Percentiles rank a stretch among this genome's conserved stretches.
Evolutionary conservation across 2,113 vertebrate species (phyloP).

Genomic region (Apodemus sylvaticus): DNA sequence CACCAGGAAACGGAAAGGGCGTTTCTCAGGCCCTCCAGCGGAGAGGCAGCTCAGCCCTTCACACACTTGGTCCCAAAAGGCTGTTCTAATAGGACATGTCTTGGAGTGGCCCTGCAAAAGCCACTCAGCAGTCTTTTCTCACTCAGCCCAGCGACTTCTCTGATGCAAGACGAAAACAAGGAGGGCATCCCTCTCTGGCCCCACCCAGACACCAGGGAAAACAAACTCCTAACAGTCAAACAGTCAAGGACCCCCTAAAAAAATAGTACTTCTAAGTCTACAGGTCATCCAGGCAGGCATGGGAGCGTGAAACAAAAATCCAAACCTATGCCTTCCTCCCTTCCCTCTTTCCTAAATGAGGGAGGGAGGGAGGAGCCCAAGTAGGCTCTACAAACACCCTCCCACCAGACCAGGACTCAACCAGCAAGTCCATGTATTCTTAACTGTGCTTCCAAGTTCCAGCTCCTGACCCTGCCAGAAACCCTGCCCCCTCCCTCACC

Average conservation of each 20-base stretch:
- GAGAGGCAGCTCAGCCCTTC: constrained; percentile 39
- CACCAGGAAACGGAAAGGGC: constrained; percentile 65
- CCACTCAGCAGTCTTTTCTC: constrained; percentile 1
- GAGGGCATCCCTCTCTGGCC: neutral
- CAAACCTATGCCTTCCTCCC: neutral
- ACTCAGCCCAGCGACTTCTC: constrained; percentile 25
- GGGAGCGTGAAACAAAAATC: neutral
- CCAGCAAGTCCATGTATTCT: constrained; percentile 11
- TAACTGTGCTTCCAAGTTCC: constrained; percentile 28
- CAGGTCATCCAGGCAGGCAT: neutral
- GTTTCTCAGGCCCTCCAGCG: constrained; percentile 33
- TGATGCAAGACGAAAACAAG: constrained; percentile 32
- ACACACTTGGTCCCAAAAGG: constrained; percentile 49
- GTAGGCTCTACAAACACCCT: neutral
- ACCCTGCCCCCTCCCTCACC: neutral
- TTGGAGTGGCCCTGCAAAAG: constrained; percentile 55
- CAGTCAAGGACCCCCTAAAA: neutral
- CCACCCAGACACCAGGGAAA: neutral
- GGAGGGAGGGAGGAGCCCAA: neutral
- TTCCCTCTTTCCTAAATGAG: constrained; percentile 33
- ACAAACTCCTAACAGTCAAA: neutral
- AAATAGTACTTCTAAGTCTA: neutral
- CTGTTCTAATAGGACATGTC: constrained; percentile 44
- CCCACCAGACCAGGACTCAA: neutral
- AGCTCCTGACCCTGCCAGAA: constrained; percentile 20